Evolutionary conservation across 2,888 invertebrate genomes (phyloP), one percentile per base, ranked within the genome.

Genomic region (Pocota personata): DNA sequence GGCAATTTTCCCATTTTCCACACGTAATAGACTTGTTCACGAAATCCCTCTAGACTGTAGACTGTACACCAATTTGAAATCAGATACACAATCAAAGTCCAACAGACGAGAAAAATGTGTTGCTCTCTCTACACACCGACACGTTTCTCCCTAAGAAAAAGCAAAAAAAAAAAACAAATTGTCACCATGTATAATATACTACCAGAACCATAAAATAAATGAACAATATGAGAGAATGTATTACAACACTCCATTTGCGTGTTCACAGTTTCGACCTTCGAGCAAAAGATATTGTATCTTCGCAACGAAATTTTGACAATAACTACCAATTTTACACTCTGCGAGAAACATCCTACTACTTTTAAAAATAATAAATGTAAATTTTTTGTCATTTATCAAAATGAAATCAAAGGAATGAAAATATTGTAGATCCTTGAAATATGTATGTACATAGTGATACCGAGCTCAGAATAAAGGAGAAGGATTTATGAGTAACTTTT

Each of bases 101-200:
- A 19, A 14, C 73, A 73, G 80, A 67, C 80, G 40, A 24, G 66
- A 64, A 50, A 62, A 77, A 66, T 69, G 37, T 69, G 55, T 69
- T 57, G 16, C 52, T 16, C 43, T 55, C 62, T n/a, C 46, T 37
- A 75, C 27, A 52, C 37, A 30, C 48, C 48, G 64, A 43, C 72
- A 62, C 60, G 60, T 73, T 37, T 35, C 19, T 14, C 66, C 52
- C 40, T 10, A 37, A 21, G 46, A 64, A 58, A 30, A 27, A 60
- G 27, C 21, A 1, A 37, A 24, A 12, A 37, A 37, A 4, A 30
- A 57, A 16, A 7, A 3, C 16, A 16, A 24, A 40, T 4, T 55
- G 62, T 72, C 71, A 58, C 71, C 64, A 72, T 46, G 82, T 57
- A 43, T 76, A 76, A 82, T 64, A 76, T 76, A 82, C 69, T 71